Percentiles rank a stretch among this genome's conserved stretches.
Conservation (phyloP, 2,888 invertebrate genomes). For the Seira sanloemensis region DNA sequence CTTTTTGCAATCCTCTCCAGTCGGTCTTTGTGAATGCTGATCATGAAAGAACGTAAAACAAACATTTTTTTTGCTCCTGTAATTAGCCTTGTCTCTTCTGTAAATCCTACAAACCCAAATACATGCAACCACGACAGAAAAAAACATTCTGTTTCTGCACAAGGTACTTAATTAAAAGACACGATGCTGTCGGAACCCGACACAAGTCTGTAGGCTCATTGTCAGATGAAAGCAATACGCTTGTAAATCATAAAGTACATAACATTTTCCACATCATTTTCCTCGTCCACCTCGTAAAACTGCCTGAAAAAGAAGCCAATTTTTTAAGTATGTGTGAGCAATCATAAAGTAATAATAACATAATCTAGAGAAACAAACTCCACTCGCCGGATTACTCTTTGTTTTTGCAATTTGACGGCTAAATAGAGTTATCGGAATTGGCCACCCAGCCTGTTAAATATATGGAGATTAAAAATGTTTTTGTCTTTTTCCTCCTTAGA, state of each 20-base stretch:
- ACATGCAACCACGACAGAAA: no score
- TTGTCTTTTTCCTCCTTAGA: conserved; percentile 23
- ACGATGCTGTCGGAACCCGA: neutral
- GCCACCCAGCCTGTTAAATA: conserved; percentile 53
- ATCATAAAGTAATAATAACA: neutral
- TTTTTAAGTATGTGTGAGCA: conserved; percentile 32
- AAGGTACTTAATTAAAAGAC: neutral
- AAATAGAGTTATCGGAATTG: conserved; percentile 63
- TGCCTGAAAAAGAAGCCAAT: conserved; percentile 8
- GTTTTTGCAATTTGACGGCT: conserved; percentile 49
- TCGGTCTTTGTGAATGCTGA: no score
- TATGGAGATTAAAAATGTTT: conserved; percentile 46
- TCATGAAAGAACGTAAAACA: no score
- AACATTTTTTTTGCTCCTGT: no score
- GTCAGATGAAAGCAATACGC: neutral
- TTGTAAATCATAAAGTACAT: neutral
- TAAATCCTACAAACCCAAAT: no score
- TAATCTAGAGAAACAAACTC: neutral
- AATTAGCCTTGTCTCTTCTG: no score
- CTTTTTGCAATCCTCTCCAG: no score
- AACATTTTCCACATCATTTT: neutral
- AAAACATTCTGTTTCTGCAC: no score
- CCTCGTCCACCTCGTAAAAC: conserved; percentile 40
- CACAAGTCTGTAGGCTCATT: neutral
- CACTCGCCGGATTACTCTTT: neutral